Percentiles rank a stretch among this genome's conserved stretches.
Conservation (phyloP, 2,888 invertebrate species). For the Nephrotoma appendiculata region DNA sequence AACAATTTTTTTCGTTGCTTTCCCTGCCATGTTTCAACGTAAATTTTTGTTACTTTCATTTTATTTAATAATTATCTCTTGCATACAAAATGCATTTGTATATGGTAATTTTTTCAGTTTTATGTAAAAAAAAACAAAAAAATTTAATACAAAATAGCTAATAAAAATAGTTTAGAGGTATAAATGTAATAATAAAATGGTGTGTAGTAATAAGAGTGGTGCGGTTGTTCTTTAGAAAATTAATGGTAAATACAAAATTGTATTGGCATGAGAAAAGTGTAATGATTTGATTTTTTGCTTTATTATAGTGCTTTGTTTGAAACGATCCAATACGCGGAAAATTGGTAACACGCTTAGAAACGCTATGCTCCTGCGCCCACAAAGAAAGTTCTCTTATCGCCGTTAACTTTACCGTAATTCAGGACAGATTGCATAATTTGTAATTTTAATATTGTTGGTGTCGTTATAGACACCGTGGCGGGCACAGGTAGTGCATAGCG, state of each 20-base stretch:
- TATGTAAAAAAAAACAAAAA: background rate
- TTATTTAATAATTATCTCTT: slow-evolving; percentile 1
- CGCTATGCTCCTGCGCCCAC: too few relatives aligned
- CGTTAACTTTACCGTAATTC: too few relatives aligned
- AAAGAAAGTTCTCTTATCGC: too few relatives aligned
- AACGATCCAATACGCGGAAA: background rate
- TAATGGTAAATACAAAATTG: background rate
- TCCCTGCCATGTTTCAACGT: background rate
- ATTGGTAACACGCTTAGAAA: too few relatives aligned
- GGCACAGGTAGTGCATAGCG: too few relatives aligned
- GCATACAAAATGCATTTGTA: slow-evolving; percentile 2
- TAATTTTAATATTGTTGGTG: too few relatives aligned
- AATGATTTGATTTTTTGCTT: background rate
- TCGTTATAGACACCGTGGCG: too few relatives aligned
- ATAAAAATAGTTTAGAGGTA: background rate
- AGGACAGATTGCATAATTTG: too few relatives aligned
- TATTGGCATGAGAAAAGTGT: background rate
- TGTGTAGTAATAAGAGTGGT: background rate
- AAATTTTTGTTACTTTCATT: background rate
- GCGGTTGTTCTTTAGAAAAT: background rate
- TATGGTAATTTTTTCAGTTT: background rate
- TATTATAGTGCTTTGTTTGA: background rate
- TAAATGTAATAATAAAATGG: background rate
- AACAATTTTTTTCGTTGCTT: background rate
- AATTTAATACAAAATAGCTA: background rate